Percentiles rank a stretch among this genome's conserved stretches.
Conservation (phyloP, 2,888 invertebrate genomes). For the Mesorhabditis belari region DNA sequence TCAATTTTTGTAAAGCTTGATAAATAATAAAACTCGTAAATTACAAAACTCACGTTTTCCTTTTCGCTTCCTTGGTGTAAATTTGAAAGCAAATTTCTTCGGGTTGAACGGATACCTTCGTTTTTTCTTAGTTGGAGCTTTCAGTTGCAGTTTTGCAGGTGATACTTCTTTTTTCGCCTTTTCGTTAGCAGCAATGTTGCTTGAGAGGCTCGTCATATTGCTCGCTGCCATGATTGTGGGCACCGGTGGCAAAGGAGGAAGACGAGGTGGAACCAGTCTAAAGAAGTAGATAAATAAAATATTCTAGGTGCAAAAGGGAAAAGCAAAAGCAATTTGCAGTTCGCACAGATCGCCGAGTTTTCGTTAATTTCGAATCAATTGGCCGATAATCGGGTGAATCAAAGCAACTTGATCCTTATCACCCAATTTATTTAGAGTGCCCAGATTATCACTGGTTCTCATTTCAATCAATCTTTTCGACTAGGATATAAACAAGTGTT, state of each 20-base stretch:
- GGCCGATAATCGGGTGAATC: constrained; percentile 47
- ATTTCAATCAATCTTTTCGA: constrained; percentile 48
- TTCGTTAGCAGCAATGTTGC: not conserved
- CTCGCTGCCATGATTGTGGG: not conserved
- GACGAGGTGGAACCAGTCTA: constrained; percentile 42
- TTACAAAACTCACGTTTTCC: not conserved
- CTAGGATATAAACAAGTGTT: constrained; percentile 88
- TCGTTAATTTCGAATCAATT: constrained; percentile 43
- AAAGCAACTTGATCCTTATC: not conserved
- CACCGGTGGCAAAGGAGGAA: constrained; percentile 13
- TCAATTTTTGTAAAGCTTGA: no score
- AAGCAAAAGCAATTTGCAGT: constrained; percentile 51
- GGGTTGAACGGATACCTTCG: not conserved
- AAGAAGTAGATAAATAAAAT: constrained; percentile 35
- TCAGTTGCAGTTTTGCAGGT: no score
- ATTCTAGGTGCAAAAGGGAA: constrained; percentile 29
- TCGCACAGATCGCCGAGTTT: constrained; percentile 52
- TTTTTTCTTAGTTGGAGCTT: not conserved
- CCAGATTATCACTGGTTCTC: constrained; percentile 49
- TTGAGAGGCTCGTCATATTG: not conserved
- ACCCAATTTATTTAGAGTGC: constrained; percentile 39
- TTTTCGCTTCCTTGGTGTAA: not conserved
- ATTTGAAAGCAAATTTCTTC: not conserved
- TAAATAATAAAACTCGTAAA: no score
- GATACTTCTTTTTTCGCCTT: not conserved